These are phyloP conservation scores for Sturmia bella DNA, from an alignment of 2,888 invertebrate genomes.

Conservation along the genomic window DNA sequence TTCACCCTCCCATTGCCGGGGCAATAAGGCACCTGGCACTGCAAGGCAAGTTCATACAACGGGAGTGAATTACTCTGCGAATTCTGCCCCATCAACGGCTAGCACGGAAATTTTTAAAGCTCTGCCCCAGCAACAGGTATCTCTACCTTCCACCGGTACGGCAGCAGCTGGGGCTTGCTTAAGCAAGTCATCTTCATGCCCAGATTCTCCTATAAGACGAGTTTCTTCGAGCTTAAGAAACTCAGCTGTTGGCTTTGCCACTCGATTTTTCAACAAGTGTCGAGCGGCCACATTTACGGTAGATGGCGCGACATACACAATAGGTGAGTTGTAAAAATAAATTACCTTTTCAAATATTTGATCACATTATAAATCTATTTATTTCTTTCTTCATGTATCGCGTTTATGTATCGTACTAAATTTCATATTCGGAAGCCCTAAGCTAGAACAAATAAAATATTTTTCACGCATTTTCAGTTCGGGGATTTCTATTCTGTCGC, in stretches of 20 bases:
- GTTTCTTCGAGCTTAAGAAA: constrained; percentile 80
- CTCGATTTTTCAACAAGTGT: constrained; percentile 89
- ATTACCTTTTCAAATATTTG: too few species aligned
- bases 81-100: constrained; percentile 34
- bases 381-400: too few species aligned
- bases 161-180: constrained; percentile 42
- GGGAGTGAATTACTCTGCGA: constrained; percentile 24
- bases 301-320: constrained; percentile 93
- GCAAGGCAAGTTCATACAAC: constrained; percentile 74
- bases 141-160: constrained; percentile 34
- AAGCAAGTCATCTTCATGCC: constrained; percentile 76
- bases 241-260: constrained; percentile 80
- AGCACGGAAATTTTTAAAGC: constrained; percentile 38
- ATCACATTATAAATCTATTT: too few species aligned
- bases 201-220: constrained; percentile 80
- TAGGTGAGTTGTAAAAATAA: constrained; percentile 85
- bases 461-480: too few species aligned
- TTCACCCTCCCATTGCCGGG: constrained; percentile 71
- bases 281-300: constrained; percentile 93
- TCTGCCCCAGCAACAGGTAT: constrained; percentile 53
- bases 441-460: too few species aligned
- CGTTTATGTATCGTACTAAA: too few species aligned
- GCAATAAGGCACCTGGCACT: constrained; percentile 74
- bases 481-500: too few species aligned
- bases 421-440: too few species aligned